Conservation (phyloP, 2,113 vertebrate genomes). For the Gulo gulo region DNA sequence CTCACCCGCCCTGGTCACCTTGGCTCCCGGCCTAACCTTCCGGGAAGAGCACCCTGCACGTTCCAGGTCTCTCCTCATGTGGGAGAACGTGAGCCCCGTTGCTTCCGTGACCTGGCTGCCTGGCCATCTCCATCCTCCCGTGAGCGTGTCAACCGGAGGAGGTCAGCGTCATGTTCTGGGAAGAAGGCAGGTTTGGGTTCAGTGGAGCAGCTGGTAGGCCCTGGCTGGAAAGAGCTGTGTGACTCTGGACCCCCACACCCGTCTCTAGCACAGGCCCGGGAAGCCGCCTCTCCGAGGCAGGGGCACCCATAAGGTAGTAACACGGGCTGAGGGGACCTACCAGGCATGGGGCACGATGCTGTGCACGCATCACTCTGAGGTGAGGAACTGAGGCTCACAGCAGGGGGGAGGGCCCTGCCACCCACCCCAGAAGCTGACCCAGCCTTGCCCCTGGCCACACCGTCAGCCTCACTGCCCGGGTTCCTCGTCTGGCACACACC, state of each 20-base stretch:
- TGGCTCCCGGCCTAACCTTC: not conserved
- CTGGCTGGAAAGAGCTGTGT: not conserved
- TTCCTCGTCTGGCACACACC: not conserved
- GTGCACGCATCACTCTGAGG: not conserved
- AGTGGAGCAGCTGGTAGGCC: not conserved
- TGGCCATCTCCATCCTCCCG: not conserved
- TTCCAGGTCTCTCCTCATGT: not conserved
- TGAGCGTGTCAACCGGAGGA: not conserved
- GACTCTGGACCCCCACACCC: not conserved
- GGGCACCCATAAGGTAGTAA: too few relatives aligned
- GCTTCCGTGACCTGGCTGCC: not conserved
- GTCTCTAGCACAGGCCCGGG: accelerated
- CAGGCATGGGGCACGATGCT: constrained; percentile 17
- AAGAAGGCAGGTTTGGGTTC: not conserved
- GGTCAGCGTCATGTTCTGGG: not conserved
- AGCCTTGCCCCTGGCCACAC: not conserved
- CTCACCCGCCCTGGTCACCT: not conserved
- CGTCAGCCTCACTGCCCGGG: not conserved
- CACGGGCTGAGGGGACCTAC: not conserved
- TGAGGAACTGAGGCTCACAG: not conserved
- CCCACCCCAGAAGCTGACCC: accelerated
- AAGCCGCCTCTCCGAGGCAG: not conserved
- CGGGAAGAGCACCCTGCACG: not conserved
- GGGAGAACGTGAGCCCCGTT: not conserved
- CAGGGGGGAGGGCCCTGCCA: not conserved